Percentiles rank a stretch among this genome's conserved stretches.
Evolutionary conservation across 1,140 invertebrate genomes (phyloP).

Genomic region (Sipha flava): DNA sequence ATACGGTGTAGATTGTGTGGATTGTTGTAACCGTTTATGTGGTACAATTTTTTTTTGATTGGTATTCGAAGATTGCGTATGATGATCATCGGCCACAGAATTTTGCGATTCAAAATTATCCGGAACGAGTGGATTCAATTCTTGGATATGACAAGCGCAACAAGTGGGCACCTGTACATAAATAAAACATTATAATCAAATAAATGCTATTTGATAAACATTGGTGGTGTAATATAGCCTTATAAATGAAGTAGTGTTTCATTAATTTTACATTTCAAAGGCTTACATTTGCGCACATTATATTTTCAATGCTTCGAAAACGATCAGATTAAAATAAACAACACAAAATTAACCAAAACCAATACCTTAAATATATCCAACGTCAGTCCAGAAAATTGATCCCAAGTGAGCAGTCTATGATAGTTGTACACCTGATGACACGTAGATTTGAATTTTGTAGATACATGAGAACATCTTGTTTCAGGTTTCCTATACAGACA

Average conservation of each 20-base stretch:
- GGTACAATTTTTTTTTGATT: not conserved
- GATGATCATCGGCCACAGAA: not conserved
- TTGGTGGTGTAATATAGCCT: too few species aligned
- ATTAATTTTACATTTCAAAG: too few species aligned
- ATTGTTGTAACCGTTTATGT: not conserved
- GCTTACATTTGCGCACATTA: too few species aligned
- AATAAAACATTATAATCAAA: too few species aligned
- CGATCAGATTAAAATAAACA: not conserved
- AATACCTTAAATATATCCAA: conserved; percentile 75
- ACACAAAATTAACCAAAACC: conserved; percentile 26
- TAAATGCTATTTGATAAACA: too few species aligned
- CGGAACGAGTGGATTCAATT: conserved; percentile 14
- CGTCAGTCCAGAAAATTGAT: conserved; percentile 66
- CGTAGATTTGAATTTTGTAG: conserved; percentile 69
- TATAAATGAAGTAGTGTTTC: too few species aligned
- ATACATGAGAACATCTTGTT: conserved; percentile 66
- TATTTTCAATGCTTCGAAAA: too few species aligned
- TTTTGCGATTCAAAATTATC: conserved; percentile 9
- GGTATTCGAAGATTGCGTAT: not conserved
- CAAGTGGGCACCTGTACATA: conserved; percentile 60
- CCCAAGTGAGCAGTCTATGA: conserved; percentile 76
- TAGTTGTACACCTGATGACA: conserved; percentile 80
- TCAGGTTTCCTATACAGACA: conserved; percentile 57
- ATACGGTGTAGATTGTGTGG: not conserved
- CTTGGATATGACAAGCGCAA: conserved; percentile 73